These are phyloP conservation scores for Babyrousa celebensis DNA, from an alignment of 2,797 vertebrate species.

Conservation along the genomic window DNA sequence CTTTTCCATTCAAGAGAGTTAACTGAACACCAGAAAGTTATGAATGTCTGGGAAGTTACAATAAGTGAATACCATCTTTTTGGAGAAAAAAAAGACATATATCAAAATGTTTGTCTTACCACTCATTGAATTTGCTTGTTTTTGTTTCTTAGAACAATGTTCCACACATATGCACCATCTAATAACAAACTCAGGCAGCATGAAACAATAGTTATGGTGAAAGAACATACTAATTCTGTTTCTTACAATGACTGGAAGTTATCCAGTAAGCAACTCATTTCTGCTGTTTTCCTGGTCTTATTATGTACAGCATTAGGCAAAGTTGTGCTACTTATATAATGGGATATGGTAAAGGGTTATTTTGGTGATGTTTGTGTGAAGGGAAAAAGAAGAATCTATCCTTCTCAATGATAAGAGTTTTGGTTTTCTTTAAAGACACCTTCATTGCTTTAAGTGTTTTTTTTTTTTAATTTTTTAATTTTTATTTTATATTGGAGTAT, in stretches of 20 bases:
- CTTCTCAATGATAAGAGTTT: neutral
- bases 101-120: neutral
- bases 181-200: neutral
- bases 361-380: conserved; percentile 12
- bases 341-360: neutral
- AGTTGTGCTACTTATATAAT: neutral
- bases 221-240: neutral
- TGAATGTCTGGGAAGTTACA: neutral
- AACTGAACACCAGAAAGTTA: neutral
- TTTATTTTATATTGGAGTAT: too few species aligned
- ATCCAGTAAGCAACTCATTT: neutral
- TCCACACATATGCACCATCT: neutral
- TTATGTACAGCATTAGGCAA: neutral
- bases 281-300: neutral
- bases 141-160: conserved; percentile 21
- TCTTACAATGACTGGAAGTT: neutral
- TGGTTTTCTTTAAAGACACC: conserved; percentile 7
- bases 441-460: conserved; percentile 70
- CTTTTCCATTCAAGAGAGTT: neutral
- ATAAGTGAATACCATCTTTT: neutral
- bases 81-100: neutral
- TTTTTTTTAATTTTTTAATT: too few species aligned
- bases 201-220: neutral
- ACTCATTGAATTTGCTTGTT: neutral
- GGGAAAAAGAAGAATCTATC: neutral